A percentile compares a stretch with the other conserved stretches of the same genome.
Evolutionary conservation across 2,797 vertebrate species (phyloP).

Genomic region (Novumbra hubbsi): DNA sequence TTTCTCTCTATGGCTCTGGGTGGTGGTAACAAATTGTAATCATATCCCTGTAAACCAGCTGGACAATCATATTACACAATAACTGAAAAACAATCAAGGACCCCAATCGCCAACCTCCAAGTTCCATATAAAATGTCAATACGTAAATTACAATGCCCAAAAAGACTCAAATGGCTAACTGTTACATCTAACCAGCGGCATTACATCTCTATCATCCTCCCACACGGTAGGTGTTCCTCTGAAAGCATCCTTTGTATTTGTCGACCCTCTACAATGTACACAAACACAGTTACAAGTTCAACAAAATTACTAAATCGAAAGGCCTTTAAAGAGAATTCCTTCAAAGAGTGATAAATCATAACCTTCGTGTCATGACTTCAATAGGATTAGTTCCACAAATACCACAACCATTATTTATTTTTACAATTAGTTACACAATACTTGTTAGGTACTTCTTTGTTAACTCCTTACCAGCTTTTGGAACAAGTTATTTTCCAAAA

Average conservation of each 20-base stretch:
- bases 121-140: slow-evolving; percentile 39
- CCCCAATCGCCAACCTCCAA: slow-evolving; percentile 34
- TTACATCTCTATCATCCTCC: slow-evolving; percentile 4
- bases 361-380: too few species aligned
- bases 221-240: slow-evolving; percentile 2
- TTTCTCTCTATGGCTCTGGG: too few species aligned
- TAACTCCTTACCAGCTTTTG: too few species aligned
- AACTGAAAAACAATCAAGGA: slow-evolving; percentile 31
- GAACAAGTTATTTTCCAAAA: too few species aligned
- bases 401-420: too few species aligned
- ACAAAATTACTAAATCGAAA: too few species aligned
- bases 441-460: too few species aligned
- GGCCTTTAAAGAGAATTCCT: too few species aligned
- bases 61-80: background rate
- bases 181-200: slow-evolving; percentile 10
- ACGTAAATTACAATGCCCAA: slow-evolving; percentile 30
- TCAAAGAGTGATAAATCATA: too few species aligned
- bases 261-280: background rate
- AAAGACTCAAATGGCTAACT: slow-evolving; percentile 30
- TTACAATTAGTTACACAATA: too few species aligned
- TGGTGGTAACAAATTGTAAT: background rate
- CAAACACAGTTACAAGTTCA: background rate
- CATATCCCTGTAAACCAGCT: background rate
- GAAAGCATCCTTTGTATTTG: background rate
- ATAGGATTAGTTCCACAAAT: too few species aligned